Evolutionary conservation across 2,888 invertebrate genomes (phyloP).

Genomic region (Thera obeliscata): DNA sequence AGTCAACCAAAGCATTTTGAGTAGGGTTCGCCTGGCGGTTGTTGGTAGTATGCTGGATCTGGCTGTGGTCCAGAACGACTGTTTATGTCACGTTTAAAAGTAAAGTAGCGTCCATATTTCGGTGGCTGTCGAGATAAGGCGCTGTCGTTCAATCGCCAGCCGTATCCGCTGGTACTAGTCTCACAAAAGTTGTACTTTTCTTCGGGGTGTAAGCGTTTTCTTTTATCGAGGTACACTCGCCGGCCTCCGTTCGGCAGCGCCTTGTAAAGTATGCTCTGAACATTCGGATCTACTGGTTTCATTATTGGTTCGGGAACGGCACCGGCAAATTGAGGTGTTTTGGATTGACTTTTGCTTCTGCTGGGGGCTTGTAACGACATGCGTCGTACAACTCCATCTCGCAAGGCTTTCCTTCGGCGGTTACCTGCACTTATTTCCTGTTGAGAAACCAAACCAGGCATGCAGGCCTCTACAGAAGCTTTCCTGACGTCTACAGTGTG

Average conservation of each 20-base stretch:
- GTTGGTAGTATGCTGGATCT: conserved; percentile 42
- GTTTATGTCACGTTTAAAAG: conserved; percentile 28
- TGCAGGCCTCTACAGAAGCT: conserved; percentile 11
- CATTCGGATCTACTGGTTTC: conserved; percentile 31
- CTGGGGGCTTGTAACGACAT: conserved; percentile 8
- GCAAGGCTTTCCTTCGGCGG: conserved; percentile 28
- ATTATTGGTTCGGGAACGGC: conserved; percentile 24
- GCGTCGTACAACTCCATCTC: conserved; percentile 19
- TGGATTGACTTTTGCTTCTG: conserved; percentile 4
- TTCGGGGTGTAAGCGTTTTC: conserved; percentile 42
- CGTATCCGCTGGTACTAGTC: conserved; percentile 42
- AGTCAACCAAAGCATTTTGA: conserved; percentile 27
- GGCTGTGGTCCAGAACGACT: conserved; percentile 47
- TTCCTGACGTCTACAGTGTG: conserved; percentile 22
- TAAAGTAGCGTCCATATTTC: conserved; percentile 29
- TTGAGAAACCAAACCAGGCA: conserved; percentile 25
- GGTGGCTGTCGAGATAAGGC: conserved; percentile 8
- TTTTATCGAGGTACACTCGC: conserved; percentile 41
- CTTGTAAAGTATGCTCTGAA: conserved; percentile 23
- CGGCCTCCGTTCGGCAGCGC: conserved; percentile 36
- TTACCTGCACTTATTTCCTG: conserved; percentile 19
- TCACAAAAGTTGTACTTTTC: conserved; percentile 46
- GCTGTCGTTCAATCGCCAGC: conserved; percentile 46
- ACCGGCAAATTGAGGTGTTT: background rate
- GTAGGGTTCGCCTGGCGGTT: conserved; percentile 24